Base-by-base conservation (phyloP, 2,113 vertebrate genomes). In the Sapayoa aenigma region DNA sequence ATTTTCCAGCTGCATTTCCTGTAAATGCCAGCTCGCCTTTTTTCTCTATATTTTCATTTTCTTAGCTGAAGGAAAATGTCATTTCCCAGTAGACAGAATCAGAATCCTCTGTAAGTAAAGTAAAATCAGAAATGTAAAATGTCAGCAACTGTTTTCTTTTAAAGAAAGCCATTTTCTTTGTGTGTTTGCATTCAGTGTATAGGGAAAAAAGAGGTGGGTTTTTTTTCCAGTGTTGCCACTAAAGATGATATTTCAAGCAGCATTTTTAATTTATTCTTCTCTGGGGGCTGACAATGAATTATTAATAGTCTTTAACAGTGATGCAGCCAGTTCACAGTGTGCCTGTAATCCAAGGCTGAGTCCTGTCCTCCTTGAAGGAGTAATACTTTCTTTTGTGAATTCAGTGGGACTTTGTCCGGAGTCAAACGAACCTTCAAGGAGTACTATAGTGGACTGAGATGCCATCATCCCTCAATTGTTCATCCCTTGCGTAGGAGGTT, bases 211-310 rank as follows among this genome's bases (percentile, higher is more conserved):
- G 23, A 90, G n/a, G 60, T 81, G 46, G 28, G 2, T 6, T 28
- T 15, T 71, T 75, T 55, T 50, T 9, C 14, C 16, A 41, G 28
- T 84, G 60, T 68, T 84, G 33, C 72, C 3, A 15, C 59, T 80
- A 91, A 90, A 30, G 77, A 71, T 92, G 72, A n/a, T 92, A 94
- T 92, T 96, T 97, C 92, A 94, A 94, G 88, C 37, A 95, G 90
- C 83, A 75, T 92, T 92, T 96, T 93, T 79, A 96, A 96, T 96
- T 95, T 96, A 25, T 47, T 86, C 41, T 81, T 87, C 88, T 94
- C 83, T 49, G 72, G 89, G 52, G 85, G 21, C 37, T 47, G 42
- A 15, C 58, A 86, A 93, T 95, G 73, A 96, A 94, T 96, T 96
- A 94, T 94, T 96, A 91, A 93, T 31, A 27, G 28, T 56, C 96